These are phyloP conservation scores for Rhea americana DNA, from an alignment of 2,113 vertebrate species.

Conservation along the genomic window DNA sequence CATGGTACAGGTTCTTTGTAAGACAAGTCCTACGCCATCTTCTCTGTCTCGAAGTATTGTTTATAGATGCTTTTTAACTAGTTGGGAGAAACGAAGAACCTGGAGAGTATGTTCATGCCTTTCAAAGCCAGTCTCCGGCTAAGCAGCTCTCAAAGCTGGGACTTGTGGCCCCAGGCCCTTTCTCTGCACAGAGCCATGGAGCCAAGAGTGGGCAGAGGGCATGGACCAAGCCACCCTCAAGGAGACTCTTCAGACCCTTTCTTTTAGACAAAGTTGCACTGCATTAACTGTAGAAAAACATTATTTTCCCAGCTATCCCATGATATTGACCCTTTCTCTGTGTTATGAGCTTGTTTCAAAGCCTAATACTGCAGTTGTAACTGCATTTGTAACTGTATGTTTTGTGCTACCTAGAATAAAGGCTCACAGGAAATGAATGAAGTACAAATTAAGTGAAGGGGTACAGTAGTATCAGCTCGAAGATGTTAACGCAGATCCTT, in stretches of 20 bases:
- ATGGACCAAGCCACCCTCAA: not conserved
- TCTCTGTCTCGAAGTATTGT: not conserved
- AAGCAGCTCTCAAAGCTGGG: not conserved
- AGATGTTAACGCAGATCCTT: slow-evolving; percentile 33
- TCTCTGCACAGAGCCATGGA: not conserved
- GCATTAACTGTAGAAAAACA: not conserved
- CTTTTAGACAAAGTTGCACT: not conserved
- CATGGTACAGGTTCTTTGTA: not conserved
- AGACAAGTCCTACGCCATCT: not conserved
- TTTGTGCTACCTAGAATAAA: not conserved
- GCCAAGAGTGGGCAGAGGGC: not conserved
- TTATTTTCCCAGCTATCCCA: not conserved
- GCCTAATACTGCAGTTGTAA: not conserved
- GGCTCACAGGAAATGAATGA: not conserved
- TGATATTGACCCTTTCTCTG: not conserved
- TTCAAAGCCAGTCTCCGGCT: too few relatives aligned
- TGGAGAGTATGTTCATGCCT: not conserved
- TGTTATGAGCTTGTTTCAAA: not conserved
- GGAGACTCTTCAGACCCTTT: not conserved
- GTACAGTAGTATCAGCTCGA: not conserved
- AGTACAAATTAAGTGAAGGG: not conserved
- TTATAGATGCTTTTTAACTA: not conserved
- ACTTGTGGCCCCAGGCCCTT: not conserved
- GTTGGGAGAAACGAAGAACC: not conserved
- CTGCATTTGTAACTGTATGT: not conserved